Percentiles rank a stretch among this genome's conserved stretches.
phyloP scores from a whole-genome alignment of 1,140 invertebrate genomes.

The Panagrolaimus sp. region DNA sequence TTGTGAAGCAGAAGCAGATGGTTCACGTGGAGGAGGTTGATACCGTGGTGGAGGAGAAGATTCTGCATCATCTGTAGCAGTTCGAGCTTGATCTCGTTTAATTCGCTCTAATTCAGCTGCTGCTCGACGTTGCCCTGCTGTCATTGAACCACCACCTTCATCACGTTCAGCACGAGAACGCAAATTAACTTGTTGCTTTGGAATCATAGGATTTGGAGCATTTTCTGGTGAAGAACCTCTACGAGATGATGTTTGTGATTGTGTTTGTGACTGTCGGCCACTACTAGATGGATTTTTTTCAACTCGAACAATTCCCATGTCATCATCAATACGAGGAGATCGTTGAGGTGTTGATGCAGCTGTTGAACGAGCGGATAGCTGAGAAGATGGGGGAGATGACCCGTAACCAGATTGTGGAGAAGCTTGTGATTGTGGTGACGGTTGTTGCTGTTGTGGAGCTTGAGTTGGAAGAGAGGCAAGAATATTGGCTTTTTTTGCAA shows the following conservation, averaged over 20 bases:
- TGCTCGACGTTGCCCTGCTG: conserved; percentile 42
- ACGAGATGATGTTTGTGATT: conserved; percentile 8
- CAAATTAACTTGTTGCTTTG: conserved; percentile 42
- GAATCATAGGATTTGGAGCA: conserved; percentile 51
- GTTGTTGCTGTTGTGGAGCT: conserved; percentile 21
- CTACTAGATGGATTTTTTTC: conserved; percentile 4
- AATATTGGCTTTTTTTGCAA: conserved; percentile 58
- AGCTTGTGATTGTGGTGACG: conserved; percentile 14
- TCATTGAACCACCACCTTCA: conserved; percentile 36
- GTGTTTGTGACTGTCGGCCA: too few relatives aligned
- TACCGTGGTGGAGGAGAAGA: conserved; percentile 11
- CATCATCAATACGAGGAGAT: conserved; percentile 43
- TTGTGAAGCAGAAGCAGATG: conserved; percentile 13
- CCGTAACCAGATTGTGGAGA: conserved; percentile 21
- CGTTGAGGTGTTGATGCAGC: conserved; percentile 19
- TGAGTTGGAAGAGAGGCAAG: conserved; percentile 45
- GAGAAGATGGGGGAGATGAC: background rate
- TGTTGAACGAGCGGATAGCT: conserved; percentile 15
- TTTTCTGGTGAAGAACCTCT: conserved; percentile 34
- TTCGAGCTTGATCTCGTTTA: conserved; percentile 44
- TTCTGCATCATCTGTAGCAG: conserved; percentile 25
- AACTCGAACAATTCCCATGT: conserved; percentile 55
- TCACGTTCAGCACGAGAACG: conserved; percentile 37
- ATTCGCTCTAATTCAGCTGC: conserved; percentile 54
- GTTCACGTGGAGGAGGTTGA: background rate